Percentiles rank a stretch among this genome's conserved stretches.
These are phyloP conservation scores for Caenorhabditis imperialis DNA, from an alignment of 2,888 invertebrate species.

Conservation along the genomic window DNA sequence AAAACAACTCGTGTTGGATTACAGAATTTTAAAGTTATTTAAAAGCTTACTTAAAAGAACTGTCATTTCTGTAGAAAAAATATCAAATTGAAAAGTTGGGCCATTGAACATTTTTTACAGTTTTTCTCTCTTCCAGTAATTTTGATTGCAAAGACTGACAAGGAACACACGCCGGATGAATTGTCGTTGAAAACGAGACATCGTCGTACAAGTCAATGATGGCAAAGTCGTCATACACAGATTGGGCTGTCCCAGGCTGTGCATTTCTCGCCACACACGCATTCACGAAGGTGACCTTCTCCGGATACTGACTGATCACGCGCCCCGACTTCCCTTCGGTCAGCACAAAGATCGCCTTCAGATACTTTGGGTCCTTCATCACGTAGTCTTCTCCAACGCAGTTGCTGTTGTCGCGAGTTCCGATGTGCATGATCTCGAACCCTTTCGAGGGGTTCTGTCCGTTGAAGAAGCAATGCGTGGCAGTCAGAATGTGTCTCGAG, in stretches of 20 bases:
- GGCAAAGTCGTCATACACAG: conserved; percentile 14
- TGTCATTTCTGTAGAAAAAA: no score
- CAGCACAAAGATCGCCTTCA: neutral
- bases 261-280: conserved; percentile 3
- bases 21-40: no score
- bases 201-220: conserved; percentile 31
- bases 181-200: neutral
- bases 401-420: no score
- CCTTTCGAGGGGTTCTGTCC: neutral
- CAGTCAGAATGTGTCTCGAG: conserved; percentile 20
- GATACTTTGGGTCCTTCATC: neutral
- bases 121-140: no score
- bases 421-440: no score
- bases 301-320: neutral
- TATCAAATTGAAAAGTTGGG: no score
- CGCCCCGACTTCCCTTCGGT: neutral
- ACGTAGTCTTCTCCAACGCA: conserved; percentile 5
- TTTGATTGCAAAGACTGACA: conserved; percentile 5
- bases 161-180: conserved; percentile 8
- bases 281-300: conserved; percentile 13
- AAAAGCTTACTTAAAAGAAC: no score
- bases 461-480: conserved; percentile 21
- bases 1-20: no score
- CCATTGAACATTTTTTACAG: no score
- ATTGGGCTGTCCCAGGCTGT: neutral